Evolutionary conservation across 1,140 invertebrate genomes (phyloP).

Genomic region (Ridgeia piscesae): DNA sequence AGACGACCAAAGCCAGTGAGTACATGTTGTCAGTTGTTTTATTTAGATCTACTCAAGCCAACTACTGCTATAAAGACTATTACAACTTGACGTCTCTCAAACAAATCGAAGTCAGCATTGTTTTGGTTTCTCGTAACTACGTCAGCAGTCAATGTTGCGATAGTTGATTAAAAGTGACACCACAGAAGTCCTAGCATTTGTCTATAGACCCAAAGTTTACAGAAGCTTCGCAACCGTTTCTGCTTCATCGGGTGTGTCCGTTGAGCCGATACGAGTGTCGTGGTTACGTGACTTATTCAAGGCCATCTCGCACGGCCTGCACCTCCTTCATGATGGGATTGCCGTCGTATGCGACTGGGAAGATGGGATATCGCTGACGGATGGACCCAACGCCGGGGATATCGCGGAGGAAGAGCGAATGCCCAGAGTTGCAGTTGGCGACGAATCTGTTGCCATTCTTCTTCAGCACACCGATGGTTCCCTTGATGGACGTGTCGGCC

Average conservation of each 20-base stretch:
- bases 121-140: neutral
- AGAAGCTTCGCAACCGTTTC: neutral
- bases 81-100: neutral
- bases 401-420: neutral
- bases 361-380: neutral
- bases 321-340: neutral
- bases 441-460: neutral
- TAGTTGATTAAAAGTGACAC: neutral
- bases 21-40: neutral
- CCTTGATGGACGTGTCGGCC: conserved; percentile 9
- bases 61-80: neutral
- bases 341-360: neutral
- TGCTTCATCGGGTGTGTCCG: neutral
- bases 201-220: neutral
- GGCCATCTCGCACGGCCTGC: neutral
- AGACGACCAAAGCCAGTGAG: neutral
- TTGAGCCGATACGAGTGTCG: neutral
- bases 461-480: neutral
- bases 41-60: neutral
- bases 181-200: neutral
- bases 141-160: neutral
- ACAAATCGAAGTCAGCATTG: neutral
- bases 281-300: neutral
- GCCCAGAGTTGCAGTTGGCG: neutral
- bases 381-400: neutral